phyloP scores from a whole-genome alignment of 2,797 vertebrate genomes.

The Pristis pectinata region DNA sequence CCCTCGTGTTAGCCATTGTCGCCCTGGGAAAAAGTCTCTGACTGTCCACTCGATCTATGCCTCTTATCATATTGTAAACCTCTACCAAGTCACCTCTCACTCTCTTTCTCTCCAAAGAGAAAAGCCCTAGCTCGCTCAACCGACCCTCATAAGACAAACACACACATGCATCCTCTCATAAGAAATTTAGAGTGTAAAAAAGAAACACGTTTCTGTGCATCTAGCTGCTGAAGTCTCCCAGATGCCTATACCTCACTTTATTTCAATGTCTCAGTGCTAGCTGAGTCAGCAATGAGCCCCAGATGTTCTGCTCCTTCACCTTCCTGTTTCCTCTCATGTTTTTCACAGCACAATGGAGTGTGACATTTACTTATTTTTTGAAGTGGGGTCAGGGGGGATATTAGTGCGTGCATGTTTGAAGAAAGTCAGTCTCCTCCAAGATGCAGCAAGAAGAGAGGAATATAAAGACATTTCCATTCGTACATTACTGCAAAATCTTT shows the following conservation, averaged over 20 bases:
- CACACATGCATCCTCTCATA: not conserved
- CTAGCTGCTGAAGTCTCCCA: not conserved
- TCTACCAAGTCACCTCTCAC: too few relatives aligned
- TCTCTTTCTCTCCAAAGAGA: too few relatives aligned
- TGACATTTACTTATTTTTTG: not conserved
- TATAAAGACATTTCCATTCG: not conserved
- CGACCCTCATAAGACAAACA: not conserved
- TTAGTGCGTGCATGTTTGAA: too few relatives aligned
- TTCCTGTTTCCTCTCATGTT: conserved; percentile 26
- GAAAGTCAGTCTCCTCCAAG: not conserved
- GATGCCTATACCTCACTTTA: not conserved
- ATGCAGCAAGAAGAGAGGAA: not conserved
- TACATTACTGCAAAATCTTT: not conserved
- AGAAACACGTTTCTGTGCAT: too few relatives aligned
- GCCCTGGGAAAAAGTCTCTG: too few relatives aligned
- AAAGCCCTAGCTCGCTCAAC: too few relatives aligned
- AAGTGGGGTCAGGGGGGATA: not conserved
- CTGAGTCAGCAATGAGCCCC: not conserved
- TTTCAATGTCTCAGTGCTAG: not conserved
- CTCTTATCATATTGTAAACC: too few relatives aligned
- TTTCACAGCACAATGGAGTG: conserved; percentile 1
- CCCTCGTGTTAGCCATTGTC: too few relatives aligned
- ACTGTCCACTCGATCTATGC: too few relatives aligned
- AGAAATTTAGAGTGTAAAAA: not conserved
- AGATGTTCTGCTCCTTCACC: not conserved